Evolutionary conservation across 1,140 invertebrate species (phyloP).

Genomic region (Drosophila willistoni): DNA sequence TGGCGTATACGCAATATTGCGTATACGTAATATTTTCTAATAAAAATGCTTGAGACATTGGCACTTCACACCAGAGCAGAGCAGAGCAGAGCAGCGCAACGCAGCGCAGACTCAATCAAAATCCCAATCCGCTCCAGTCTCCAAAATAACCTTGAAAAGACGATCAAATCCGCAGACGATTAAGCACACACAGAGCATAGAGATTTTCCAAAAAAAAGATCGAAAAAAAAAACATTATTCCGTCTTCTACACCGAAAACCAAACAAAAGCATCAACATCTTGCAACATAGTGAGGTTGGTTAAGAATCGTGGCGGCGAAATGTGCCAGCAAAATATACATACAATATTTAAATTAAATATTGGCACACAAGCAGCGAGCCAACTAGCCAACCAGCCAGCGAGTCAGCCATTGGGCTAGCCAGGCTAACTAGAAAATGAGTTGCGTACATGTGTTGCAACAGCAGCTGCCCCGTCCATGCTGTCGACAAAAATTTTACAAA

Average conservation of each 20-base stretch:
- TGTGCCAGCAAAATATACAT: constrained; percentile 7
- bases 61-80: constrained; percentile 57
- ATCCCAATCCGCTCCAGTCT: constrained; percentile 38
- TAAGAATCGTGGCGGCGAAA: constrained; percentile 62
- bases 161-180: constrained; percentile 48
- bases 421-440: constrained; percentile 24
- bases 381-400: background rate
- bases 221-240: constrained; percentile 23
- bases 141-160: constrained; percentile 62
- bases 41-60: constrained; percentile 8
- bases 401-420: background rate
- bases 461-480: constrained; percentile 24
- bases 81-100: constrained; percentile 11
- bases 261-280: constrained; percentile 55
- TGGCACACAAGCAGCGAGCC: constrained; percentile 55
- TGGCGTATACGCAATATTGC: constrained; percentile 45
- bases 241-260: constrained; percentile 22
- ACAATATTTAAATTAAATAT: constrained; percentile 81
- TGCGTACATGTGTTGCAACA: constrained; percentile 51
- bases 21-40: constrained; percentile 64
- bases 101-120: constrained; percentile 33
- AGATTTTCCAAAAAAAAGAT: constrained; percentile 34
- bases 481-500: constrained; percentile 62
- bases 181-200: constrained; percentile 16
- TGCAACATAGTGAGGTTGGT: constrained; percentile 75